Conservation (phyloP, 2,797 vertebrate species). For the Spinus pinus region DNA sequence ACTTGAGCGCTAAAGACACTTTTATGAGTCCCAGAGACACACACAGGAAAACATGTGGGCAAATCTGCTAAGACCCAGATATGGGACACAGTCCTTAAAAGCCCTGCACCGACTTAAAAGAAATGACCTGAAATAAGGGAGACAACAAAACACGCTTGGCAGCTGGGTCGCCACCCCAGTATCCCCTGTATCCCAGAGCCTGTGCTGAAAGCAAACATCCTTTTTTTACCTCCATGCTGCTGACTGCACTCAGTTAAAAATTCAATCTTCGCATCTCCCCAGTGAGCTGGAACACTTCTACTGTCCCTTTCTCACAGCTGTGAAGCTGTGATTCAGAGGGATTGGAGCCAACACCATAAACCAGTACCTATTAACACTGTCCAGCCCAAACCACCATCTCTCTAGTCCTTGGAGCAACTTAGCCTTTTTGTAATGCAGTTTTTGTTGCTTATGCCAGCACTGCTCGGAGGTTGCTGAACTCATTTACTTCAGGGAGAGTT, state of each 20-base stretch:
- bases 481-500: background rate
- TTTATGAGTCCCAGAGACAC: slow-evolving; percentile 32
- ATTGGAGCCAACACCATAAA: background rate
- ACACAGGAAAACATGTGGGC: background rate
- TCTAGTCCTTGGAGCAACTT: accelerated
- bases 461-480: accelerated
- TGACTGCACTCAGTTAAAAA: background rate
- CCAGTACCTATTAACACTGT: background rate
- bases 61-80: slow-evolving; percentile 59
- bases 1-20: slow-evolving; percentile 20
- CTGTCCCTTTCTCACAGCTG: background rate
- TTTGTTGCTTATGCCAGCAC: background rate
- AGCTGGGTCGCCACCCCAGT: accelerated
- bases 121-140: background rate
- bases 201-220: background rate
- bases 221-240: background rate
- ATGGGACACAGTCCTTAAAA: slow-evolving; percentile 53
- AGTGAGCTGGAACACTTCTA: background rate
- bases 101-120: background rate
- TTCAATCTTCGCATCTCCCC: background rate
- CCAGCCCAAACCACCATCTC: background rate
- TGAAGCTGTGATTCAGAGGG: background rate
- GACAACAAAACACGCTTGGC: background rate
- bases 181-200: background rate
- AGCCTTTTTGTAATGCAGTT: background rate